Evolutionary conservation across 2,797 vertebrate species (phyloP).

Genomic region (Knipowitschia caucasica): DNA sequence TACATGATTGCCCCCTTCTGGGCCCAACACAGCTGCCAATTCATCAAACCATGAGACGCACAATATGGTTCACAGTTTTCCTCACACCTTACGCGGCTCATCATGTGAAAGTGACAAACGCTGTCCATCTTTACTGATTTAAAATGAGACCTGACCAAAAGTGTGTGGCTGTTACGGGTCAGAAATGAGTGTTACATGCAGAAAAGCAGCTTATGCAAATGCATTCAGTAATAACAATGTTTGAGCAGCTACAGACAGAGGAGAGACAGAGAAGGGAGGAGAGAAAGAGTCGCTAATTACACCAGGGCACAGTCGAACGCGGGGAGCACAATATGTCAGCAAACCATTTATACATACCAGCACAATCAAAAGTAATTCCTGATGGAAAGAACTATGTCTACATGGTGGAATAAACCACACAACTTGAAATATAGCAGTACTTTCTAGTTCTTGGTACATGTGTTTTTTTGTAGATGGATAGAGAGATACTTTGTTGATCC

Average conservation of each 20-base stretch:
- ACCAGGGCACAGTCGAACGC: slow-evolving; percentile 34
- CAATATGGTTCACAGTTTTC: slow-evolving; percentile 44
- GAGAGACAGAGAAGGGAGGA: slow-evolving; percentile 31
- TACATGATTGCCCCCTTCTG: background rate
- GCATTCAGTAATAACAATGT: slow-evolving; percentile 61
- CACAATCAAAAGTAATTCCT: slow-evolving; percentile 21
- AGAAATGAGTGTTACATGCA: slow-evolving; percentile 50
- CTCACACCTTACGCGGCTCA: slow-evolving; percentile 33
- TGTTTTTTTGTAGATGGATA: no score
- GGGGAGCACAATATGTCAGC: slow-evolving; percentile 33
- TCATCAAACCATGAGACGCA: slow-evolving; percentile 30
- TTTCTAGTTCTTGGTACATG: no score
- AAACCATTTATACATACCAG: slow-evolving; percentile 51
- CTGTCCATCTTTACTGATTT: slow-evolving; percentile 31
- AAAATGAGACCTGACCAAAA: slow-evolving; percentile 44
- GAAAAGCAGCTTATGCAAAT: slow-evolving; percentile 71
- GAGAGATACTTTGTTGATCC: no score
- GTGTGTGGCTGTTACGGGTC: slow-evolving; percentile 29
- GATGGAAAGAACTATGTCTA: slow-evolving; percentile 3
- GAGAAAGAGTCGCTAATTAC: slow-evolving; percentile 56
- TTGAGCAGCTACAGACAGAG: slow-evolving; percentile 49
- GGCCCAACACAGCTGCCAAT: slow-evolving; percentile 30
- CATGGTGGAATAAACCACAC: background rate
- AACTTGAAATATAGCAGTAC: no score
- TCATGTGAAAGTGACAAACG: slow-evolving; percentile 28